phyloP scores from a whole-genome alignment of 2,888 invertebrate genomes.

The Prosopocoilus inquinatus region DNA sequence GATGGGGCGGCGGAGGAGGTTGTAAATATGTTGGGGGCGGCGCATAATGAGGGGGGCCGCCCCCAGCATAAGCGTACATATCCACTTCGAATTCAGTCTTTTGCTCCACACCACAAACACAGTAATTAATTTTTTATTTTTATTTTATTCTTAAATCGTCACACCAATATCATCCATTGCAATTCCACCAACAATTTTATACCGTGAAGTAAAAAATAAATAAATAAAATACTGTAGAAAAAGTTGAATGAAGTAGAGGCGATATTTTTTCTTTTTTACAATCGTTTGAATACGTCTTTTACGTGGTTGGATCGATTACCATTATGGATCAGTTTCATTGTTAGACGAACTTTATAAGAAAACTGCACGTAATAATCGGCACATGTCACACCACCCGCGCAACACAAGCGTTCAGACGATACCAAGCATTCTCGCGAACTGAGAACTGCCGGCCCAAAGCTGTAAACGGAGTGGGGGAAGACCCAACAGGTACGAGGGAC shows the following conservation, averaged over 20 bases:
- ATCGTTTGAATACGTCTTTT: too few species aligned
- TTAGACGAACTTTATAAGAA: background rate
- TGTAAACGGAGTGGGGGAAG: conserved; percentile 25
- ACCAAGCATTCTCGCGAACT: conserved; percentile 24
- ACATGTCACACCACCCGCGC: conserved; percentile 18
- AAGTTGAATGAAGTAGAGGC: too few species aligned
- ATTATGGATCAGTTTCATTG: background rate
- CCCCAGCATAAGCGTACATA: conserved; percentile 55
- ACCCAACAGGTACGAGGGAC: conserved; percentile 26
- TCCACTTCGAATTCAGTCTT: conserved; percentile 35
- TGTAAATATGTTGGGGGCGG: conserved; percentile 51
- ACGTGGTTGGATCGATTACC: too few species aligned
- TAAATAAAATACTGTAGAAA: too few species aligned
- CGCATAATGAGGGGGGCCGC: conserved; percentile 51
- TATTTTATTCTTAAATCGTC: too few species aligned
- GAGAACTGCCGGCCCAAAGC: conserved; percentile 16
- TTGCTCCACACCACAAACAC: background rate
- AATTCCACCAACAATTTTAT: too few species aligned
- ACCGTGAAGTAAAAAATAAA: too few species aligned
- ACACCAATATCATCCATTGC: too few species aligned
- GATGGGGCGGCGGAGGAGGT: conserved; percentile 46
- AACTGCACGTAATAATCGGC: conserved; percentile 8
- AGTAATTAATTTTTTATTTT: background rate
- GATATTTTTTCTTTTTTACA: too few species aligned
- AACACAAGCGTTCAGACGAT: conserved; percentile 5